These are phyloP conservation scores for Polietes domitor DNA, from an alignment of 2,888 invertebrate species.

Conservation along the genomic window DNA sequence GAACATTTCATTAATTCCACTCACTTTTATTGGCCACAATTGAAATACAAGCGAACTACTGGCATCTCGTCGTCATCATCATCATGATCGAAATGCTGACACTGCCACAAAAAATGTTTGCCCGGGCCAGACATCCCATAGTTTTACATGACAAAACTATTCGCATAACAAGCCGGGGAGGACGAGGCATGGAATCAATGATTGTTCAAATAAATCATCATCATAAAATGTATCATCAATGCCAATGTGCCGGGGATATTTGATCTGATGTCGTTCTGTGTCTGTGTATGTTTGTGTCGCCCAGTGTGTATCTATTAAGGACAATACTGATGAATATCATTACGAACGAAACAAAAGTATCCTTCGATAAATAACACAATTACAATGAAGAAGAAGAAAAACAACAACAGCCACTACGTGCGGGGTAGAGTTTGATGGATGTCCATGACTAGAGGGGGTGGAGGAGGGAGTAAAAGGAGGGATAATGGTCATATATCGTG, in stretches of 20 bases:
- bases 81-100: constrained; percentile 1
- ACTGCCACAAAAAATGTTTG: neutral
- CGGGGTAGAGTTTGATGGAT: neutral
- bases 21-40: neutral
- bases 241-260: neutral
- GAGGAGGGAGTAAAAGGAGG: neutral
- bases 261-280: neutral
- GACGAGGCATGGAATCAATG: neutral
- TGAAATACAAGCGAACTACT: neutral
- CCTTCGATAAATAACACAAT: neutral
- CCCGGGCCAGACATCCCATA: neutral
- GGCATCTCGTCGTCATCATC: neutral
- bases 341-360: neutral
- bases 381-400: neutral
- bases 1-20: neutral
- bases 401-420: neutral
- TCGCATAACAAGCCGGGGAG: neutral
- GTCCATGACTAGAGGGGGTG: neutral
- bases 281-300: neutral
- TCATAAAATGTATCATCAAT: constrained; percentile 2
- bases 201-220: neutral
- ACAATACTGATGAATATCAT: neutral
- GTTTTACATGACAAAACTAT: neutral
- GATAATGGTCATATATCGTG: neutral
- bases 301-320: neutral